These are phyloP conservation scores for Cephus rjabovi DNA, from an alignment of 2,888 invertebrate species.

Conservation along the genomic window DNA sequence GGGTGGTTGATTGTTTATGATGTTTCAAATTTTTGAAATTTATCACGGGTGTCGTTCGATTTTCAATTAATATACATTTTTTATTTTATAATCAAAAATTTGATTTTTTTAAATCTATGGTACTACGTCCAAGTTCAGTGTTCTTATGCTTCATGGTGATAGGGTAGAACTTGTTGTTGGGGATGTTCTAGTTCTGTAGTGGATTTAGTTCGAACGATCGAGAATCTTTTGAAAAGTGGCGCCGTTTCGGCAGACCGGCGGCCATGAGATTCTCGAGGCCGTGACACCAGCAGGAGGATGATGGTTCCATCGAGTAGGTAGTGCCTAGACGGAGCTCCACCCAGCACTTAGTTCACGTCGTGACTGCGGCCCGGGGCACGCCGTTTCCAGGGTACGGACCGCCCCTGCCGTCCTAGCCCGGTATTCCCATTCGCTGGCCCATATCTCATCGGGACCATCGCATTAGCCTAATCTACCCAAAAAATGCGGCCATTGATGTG, in stretches of 20 bases:
- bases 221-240: conserved; percentile 44
- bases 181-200: neutral
- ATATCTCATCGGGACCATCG: conserved; percentile 66
- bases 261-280: conserved; percentile 27
- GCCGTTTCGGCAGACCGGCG: conserved; percentile 31
- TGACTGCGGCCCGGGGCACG: conserved; percentile 68
- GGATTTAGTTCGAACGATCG: neutral
- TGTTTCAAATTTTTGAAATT: neutral
- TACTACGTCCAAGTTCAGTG: neutral
- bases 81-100: neutral
- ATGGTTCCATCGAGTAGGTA: conserved; percentile 65
- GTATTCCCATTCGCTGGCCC: conserved; percentile 68
- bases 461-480: conserved; percentile 67
- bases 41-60: neutral
- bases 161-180: neutral
- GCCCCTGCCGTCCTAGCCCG: conserved; percentile 66
- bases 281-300: conserved; percentile 49
- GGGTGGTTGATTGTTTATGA: neutral
- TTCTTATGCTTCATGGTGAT: neutral
- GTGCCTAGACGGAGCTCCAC: conserved; percentile 66
- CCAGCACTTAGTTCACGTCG: conserved; percentile 71
- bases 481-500: conserved; percentile 64
- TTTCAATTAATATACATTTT: neutral
- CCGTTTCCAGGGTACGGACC: conserved; percentile 72
- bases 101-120: neutral